Evolutionary conservation across 2,797 vertebrate genomes (phyloP).

Genomic region (Dryobates pubescens): DNA sequence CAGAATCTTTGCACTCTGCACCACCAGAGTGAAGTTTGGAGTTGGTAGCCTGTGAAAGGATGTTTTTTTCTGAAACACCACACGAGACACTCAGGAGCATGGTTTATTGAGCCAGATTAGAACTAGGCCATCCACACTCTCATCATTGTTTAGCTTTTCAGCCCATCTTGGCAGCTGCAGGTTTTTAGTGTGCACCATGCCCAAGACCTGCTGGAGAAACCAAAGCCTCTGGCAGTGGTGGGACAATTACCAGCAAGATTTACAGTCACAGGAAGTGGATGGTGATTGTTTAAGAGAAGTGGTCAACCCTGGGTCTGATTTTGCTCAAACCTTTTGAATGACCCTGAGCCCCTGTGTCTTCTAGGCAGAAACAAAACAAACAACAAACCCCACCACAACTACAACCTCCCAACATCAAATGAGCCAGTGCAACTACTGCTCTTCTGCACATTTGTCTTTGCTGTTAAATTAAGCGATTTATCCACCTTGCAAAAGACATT

Average conservation of each 20-base stretch:
- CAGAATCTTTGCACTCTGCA: not conserved
- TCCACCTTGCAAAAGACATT: conserved; percentile 53
- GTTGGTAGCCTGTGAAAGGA: not conserved
- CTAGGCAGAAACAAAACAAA: not conserved
- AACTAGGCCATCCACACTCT: not conserved
- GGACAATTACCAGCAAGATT: not conserved
- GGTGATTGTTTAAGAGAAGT: not conserved
- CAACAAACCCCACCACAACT: not conserved
- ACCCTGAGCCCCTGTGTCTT: not conserved
- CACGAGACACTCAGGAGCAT: not conserved
- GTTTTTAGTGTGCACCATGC: not conserved
- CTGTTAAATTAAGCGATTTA: conserved; percentile 41
- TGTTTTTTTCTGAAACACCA: not conserved
- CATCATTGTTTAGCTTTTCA: not conserved
- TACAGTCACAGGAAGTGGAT: not conserved
- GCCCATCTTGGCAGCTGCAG: not conserved
- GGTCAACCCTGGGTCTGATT: not conserved
- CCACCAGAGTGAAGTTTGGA: not conserved
- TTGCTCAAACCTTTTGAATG: not conserved
- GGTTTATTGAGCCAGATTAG: not conserved
- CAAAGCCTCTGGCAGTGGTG: not conserved
- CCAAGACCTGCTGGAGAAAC: not conserved
- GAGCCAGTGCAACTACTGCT: not conserved
- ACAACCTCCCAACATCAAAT: not conserved
- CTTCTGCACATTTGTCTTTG: not conserved